Evolutionary conservation across 2,113 vertebrate genomes (phyloP).

Genomic region (Calyptomena viridis): DNA sequence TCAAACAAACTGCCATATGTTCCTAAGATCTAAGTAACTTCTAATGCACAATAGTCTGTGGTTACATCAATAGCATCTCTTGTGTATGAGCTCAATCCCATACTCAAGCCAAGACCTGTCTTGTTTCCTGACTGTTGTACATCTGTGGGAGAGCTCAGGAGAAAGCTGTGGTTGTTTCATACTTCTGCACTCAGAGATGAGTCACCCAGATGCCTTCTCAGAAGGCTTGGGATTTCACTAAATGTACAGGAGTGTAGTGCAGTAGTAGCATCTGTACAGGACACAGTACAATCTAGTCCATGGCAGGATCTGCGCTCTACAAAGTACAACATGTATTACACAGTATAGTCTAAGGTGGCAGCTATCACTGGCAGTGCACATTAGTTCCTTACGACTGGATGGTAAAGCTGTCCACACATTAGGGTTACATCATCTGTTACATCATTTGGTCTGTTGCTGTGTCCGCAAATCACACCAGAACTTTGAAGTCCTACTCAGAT

Average conservation of each 20-base stretch:
- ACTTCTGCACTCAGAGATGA: not conserved
- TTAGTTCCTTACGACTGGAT: not conserved
- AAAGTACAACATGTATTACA: not conserved
- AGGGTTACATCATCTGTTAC: not conserved
- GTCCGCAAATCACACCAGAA: not conserved
- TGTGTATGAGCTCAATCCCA: not conserved
- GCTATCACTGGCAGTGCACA: not conserved
- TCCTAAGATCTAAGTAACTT: not conserved
- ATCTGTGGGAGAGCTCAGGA: not conserved
- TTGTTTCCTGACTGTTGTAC: not conserved
- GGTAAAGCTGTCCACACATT: not conserved
- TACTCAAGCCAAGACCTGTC: not conserved
- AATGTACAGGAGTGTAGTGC: not conserved
- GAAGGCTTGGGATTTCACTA: not conserved
- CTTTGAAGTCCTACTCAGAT: not conserved
- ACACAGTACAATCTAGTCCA: not conserved
- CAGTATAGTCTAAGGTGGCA: not conserved
- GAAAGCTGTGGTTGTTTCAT: not conserved
- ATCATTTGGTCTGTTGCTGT: not conserved
- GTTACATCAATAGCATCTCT: not conserved
- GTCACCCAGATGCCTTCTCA: not conserved
- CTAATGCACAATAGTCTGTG: not conserved
- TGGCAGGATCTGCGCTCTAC: not conserved
- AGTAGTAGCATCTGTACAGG: not conserved
- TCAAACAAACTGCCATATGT: not conserved